Percentiles rank a stretch among this genome's conserved stretches.
phyloP scores from a whole-genome alignment of 1,140 invertebrate species.

The Bemisia tabaci region DNA sequence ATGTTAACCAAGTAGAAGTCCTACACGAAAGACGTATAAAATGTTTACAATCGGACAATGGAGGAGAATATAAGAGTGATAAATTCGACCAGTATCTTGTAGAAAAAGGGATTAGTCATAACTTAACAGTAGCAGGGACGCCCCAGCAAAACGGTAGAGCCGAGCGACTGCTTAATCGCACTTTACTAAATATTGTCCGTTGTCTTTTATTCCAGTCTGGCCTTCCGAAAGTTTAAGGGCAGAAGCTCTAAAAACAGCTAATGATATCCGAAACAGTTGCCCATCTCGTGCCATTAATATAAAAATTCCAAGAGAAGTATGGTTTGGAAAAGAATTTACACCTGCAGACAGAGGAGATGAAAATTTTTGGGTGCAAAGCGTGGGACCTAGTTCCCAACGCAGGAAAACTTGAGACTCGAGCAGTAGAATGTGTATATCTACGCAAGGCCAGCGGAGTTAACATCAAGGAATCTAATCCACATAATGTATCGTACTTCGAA shows the following conservation, averaged over 20 bases:
- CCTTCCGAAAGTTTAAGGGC: background rate
- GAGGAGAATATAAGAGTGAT: background rate
- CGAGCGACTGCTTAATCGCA: slow-evolving; percentile 31
- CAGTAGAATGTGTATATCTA: background rate
- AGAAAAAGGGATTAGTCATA: background rate
- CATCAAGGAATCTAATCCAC: no score
- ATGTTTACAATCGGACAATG: background rate
- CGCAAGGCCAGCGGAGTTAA: background rate
- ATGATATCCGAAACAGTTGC: background rate
- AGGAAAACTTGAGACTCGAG: background rate
- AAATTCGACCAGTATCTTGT: background rate
- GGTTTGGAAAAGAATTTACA: background rate
- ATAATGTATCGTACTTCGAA: no score
- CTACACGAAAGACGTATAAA: background rate
- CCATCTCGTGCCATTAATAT: background rate
- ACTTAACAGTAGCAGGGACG: background rate
- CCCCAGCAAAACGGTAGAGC: slow-evolving; percentile 34
- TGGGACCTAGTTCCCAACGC: background rate
- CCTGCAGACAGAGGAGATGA: background rate
- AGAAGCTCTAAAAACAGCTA: background rate
- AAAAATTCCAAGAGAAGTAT: background rate
- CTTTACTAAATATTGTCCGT: slow-evolving; percentile 27
- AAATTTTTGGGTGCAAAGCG: background rate
- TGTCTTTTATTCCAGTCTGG: slow-evolving; percentile 18
- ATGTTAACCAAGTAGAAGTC: background rate